Conservation (phyloP, 2,797 vertebrate species). For the Hydrophis major region DNA sequence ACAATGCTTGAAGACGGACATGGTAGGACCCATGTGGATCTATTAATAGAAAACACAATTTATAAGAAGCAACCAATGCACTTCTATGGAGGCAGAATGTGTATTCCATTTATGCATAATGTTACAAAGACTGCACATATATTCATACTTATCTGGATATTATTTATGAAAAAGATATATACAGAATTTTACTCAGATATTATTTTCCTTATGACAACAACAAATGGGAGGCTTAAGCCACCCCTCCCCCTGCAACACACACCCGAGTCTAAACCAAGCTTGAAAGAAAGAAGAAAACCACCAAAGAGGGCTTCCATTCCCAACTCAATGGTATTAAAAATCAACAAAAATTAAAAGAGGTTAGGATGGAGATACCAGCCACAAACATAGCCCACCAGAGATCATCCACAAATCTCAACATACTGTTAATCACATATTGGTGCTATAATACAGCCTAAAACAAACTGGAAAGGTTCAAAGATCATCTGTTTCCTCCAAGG, state of each 20-base stretch:
- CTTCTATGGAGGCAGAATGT: not conserved
- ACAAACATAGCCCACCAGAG: not conserved
- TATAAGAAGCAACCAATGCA: not conserved
- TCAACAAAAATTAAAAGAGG: not conserved
- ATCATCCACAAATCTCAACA: not conserved
- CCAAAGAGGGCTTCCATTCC: not conserved
- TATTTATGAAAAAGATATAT: not conserved
- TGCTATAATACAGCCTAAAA: not conserved
- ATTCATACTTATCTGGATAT: not conserved
- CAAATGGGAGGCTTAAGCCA: not conserved
- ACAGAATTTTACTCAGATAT: not conserved
- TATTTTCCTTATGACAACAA: not conserved
- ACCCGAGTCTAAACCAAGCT: not conserved
- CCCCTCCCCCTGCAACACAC: too few relatives aligned
- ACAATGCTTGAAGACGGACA: not conserved
- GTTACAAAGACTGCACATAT: not conserved
- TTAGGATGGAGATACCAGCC: not conserved
- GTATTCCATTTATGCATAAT: not conserved
- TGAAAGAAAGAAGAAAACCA: not conserved
- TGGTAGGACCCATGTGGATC: not conserved
- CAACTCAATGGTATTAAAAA: not conserved
- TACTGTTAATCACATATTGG: not conserved
- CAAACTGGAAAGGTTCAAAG: not conserved
- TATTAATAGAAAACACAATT: not conserved
- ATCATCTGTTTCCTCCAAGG: not conserved